Evolutionary conservation across 2,113 vertebrate species (phyloP).

Genomic region (Toxotes jaculatrix): DNA sequence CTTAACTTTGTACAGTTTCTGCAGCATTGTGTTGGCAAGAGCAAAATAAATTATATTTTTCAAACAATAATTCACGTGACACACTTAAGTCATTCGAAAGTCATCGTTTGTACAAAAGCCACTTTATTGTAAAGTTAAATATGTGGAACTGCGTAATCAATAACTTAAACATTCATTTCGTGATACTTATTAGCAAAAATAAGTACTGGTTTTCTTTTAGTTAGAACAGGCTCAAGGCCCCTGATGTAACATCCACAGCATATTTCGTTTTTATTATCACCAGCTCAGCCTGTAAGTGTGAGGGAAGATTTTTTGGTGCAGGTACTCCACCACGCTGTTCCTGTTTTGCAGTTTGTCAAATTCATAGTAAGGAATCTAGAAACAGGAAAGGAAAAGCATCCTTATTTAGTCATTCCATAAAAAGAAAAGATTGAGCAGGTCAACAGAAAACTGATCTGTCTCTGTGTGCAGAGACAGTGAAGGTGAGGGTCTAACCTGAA

Average conservation of each 20-base stretch:
- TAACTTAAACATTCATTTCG: slow-evolving; percentile 22
- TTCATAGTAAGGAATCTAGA: slow-evolving; percentile 92
- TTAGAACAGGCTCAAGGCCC: neutral
- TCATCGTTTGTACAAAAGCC: slow-evolving; percentile 37
- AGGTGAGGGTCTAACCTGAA: slow-evolving; percentile 85
- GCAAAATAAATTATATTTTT: slow-evolving; percentile 85
- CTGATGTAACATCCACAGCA: neutral
- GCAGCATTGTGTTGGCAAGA: slow-evolving; percentile 51
- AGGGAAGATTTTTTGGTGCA: slow-evolving; percentile 92
- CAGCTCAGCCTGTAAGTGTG: slow-evolving; percentile 79
- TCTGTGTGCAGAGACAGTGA: neutral
- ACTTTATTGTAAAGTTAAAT: slow-evolving; percentile 62
- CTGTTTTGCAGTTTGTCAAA: slow-evolving; percentile 80
- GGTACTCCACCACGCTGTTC: slow-evolving; percentile 85
- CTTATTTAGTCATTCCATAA: neutral
- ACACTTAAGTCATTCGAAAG: slow-evolving; percentile 49
- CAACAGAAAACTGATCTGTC: too few relatives aligned
- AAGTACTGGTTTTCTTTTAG: slow-evolving; percentile 12
- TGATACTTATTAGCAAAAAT: slow-evolving; percentile 34
- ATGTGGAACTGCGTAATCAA: slow-evolving; percentile 7
- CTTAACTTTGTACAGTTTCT: slow-evolving; percentile 78
- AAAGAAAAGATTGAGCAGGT: neutral
- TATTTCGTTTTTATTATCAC: slow-evolving; percentile 60
- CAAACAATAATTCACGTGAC: slow-evolving; percentile 38
- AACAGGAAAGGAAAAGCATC: neutral